Conservation (phyloP, 2,797 vertebrate species). For the Dicrostonyx torquatus region DNA sequence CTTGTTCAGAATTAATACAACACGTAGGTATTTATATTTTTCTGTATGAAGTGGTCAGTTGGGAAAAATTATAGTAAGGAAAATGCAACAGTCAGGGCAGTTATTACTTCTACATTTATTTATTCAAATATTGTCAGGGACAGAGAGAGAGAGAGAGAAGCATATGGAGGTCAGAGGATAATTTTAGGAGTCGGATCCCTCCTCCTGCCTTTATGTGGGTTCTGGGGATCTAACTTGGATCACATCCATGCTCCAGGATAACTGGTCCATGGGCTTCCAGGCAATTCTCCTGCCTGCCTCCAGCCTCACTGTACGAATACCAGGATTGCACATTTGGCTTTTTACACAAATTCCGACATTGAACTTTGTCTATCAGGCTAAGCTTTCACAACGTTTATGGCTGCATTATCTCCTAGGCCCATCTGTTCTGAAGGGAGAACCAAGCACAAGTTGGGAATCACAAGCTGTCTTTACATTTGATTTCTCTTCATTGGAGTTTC, state of each 20-base stretch:
- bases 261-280: background rate
- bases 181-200: background rate
- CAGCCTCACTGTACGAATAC: background rate
- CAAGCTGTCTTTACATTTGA: slow-evolving; percentile 15
- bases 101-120: slow-evolving; percentile 25
- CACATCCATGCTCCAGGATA: background rate
- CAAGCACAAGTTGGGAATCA: background rate
- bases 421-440: background rate
- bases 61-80: slow-evolving; percentile 28
- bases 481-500: slow-evolving; percentile 39
- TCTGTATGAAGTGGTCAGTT: slow-evolving; percentile 25
- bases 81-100: slow-evolving; percentile 11
- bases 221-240: background rate
- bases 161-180: background rate
- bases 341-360: background rate
- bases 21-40: slow-evolving; percentile 23
- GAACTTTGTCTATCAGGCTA: background rate
- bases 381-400: too few relatives aligned
- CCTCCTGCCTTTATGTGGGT: background rate
- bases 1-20: slow-evolving; percentile 47
- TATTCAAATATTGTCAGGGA: background rate
- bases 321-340: background rate
- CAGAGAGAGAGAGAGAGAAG: background rate
- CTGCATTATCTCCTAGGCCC: background rate
- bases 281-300: background rate